These are phyloP conservation scores for Bolinopsis microptera DNA, from an alignment of 37 sponge, comb jelly and placozoan genomes.

Conservation along the genomic window DNA sequence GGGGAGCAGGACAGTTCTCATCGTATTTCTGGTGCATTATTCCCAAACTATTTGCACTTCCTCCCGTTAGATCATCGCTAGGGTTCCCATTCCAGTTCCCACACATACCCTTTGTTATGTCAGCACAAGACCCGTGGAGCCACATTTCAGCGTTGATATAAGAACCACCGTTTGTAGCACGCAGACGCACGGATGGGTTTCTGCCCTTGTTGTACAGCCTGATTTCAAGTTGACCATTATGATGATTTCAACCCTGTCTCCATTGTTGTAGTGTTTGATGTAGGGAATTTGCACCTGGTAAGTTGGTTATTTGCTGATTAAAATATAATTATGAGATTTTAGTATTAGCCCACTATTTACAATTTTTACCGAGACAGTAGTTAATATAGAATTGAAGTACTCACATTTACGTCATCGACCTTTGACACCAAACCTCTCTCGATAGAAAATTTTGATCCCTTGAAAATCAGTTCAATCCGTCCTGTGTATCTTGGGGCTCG, in stretches of 20 bases:
- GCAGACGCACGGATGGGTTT: neutral
- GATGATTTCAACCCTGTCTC: neutral
- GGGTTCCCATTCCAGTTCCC: constrained; percentile 22
- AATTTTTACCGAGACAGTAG: too few species aligned
- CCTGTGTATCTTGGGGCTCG: neutral
- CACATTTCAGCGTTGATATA: constrained; percentile 10
- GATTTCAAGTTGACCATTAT: constrained; percentile 26
- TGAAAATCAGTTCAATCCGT: neutral
- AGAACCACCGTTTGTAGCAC: neutral
- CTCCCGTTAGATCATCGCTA: constrained; percentile 21
- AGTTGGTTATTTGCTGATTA: too few species aligned
- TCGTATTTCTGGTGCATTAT: neutral
- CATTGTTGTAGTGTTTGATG: constrained; percentile 6
- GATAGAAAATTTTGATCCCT: neutral
- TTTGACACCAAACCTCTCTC: neutral
- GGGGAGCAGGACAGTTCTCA: constrained; percentile 16
- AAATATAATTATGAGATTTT: too few species aligned
- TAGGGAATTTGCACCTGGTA: neutral
- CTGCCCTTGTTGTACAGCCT: neutral
- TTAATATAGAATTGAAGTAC: too few species aligned
- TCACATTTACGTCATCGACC: neutral
- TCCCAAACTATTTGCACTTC: neutral
- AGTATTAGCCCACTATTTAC: too few species aligned
- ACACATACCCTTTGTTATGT: constrained; percentile 1
- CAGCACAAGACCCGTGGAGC: constrained; percentile 42